Base-by-base conservation (phyloP, 2,888 invertebrate species). In the Clostera curtula region DNA sequence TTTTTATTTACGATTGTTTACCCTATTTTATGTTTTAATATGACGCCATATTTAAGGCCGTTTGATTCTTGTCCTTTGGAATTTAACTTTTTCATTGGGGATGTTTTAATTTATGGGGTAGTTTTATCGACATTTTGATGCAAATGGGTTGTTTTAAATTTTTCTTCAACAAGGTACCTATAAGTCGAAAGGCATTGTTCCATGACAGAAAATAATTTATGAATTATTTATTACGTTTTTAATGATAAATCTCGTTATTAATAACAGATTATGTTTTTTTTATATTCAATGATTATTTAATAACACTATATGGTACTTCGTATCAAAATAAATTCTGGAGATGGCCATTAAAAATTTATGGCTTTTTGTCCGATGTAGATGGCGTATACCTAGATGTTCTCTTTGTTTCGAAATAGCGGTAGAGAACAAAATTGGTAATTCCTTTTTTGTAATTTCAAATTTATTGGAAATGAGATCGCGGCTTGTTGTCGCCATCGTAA, bases 1-100 rank as follows among this genome's bases (percentile, higher is more conserved):
- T 76, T 67, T 79, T 80, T 80, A 83, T 83, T 83, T 80, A 83
- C 71, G 76, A 77, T 80, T 83, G 80, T 82, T 83, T 82, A 80
- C 67, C 67, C 72, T 70, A 72, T 72, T 82, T 82, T 82, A 80
- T 82, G 82, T 82, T 82, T 82, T 80, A 82, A 82, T 82, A 80
- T 68, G 71, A 50, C 53, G 46, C 56, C 34, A 56, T 71, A 79
- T 82, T 82, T 82, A 80, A 77, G 50, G 61, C 36, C 45, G 15
- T 59, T 69, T 56, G 58, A 68, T 69, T 61, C 61, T 68, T 60
- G 54, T 64, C 38, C 47, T 39, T 35, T 41, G 61, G 67, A 67
- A 67, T 75, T 56, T 43, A 32, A 47, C 36, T 53, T 68, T 68
- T 66, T 57, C 46, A 39, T 43, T 37, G 40, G 62, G 63, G 60